Evolutionary conservation across 2,888 invertebrate genomes (phyloP), one percentile per base, ranked within the genome.

Genomic region (Meganola albula): DNA sequence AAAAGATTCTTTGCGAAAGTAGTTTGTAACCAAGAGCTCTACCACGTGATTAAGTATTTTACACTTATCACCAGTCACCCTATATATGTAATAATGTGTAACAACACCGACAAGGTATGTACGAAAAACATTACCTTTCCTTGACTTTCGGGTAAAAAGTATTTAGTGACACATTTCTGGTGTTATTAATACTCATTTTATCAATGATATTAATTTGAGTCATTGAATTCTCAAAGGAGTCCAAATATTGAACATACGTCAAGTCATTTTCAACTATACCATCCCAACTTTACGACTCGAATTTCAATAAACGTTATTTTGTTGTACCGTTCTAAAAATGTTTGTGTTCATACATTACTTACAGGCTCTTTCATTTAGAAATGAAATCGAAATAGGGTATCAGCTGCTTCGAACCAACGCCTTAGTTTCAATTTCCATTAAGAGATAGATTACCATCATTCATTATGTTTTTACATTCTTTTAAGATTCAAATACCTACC

Each of bases 161-260:
- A n/a, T n/a, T n/a, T n/a, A n/a, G n/a, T n/a, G n/a, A n/a, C n/a
- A n/a, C n/a, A n/a, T n/a, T n/a, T n/a, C n/a, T n/a, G n/a, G n/a
- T n/a, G n/a, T n/a, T n/a, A n/a, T n/a, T 31, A 29, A 12, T 31
- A 37, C 38, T 33, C 36, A 50, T 31, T 28, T 26, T 37, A 41
- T 34, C 30, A 27, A 16, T 42, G 44, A 29, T 37, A 44, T 52
- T 44, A 52, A 50, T 52, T 48, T 48, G 40, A 48, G 48, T 48
- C 52, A 52, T 44, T 48, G 35, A 41, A 40, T 34, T 38, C 41
- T 37, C 40, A 37, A 52, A 41, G 48, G 49, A 38, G 34, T 29
- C 18, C 11, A 31, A 40, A 16, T 5, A 16, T 16, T 5, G 4
- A 16, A 5, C n/a, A n/a, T 16, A 6, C 6, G 16, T 16, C 16